Conservation (phyloP, 1,140 invertebrate genomes). For the Meloidogyne floridensis region DNA sequence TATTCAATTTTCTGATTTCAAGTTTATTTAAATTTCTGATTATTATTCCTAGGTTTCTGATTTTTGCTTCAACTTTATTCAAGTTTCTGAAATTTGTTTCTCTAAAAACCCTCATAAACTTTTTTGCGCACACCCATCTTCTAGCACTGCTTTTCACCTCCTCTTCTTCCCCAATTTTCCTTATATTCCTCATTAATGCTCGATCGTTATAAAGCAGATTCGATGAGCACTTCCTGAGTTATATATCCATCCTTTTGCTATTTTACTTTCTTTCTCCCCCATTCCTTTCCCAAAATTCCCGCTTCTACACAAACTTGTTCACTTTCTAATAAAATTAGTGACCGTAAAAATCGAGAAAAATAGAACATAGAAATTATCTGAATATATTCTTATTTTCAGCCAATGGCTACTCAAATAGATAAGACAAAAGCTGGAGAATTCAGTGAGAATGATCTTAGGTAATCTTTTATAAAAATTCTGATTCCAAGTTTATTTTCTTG, state of each 20-base stretch:
- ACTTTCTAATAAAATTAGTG: neutral
- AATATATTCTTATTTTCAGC: neutral
- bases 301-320: neutral
- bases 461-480: neutral
- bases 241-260: neutral
- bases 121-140: neutral
- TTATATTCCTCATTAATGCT: neutral
- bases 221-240: slow-evolving; percentile 4
- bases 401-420: neutral
- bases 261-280: neutral
- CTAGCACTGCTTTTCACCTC: neutral
- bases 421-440: neutral
- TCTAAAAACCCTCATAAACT: neutral
- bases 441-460: neutral
- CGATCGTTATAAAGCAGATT: slow-evolving; percentile 2
- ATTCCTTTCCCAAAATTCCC: neutral
- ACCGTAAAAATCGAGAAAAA: slow-evolving; percentile 4
- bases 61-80: neutral
- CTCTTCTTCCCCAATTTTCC: neutral
- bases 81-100: neutral
- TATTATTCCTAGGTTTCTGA: neutral
- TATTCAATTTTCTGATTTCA: too few relatives aligned
- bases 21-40: neutral
- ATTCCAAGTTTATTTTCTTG: neutral
- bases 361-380: neutral